Percentiles rank a stretch among this genome's conserved stretches.
These are phyloP conservation scores for Nycticryphes semicollaris DNA, from an alignment of 2,113 vertebrate species.

Conservation along the genomic window DNA sequence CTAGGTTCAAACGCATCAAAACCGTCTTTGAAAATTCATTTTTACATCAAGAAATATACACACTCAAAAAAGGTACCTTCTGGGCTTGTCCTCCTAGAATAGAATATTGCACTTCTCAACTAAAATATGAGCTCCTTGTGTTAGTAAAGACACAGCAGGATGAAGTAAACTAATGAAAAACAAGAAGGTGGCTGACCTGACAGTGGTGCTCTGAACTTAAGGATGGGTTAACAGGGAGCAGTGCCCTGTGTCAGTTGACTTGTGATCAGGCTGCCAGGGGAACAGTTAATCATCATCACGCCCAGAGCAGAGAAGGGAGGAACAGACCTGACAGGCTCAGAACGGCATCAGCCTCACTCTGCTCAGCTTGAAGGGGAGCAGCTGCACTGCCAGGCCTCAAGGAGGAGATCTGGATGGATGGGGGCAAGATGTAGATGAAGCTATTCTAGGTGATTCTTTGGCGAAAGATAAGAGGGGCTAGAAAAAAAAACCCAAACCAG, in stretches of 20 bases:
- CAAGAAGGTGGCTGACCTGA: background rate
- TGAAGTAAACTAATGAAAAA: background rate
- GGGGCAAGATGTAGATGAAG: background rate
- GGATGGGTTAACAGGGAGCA: background rate
- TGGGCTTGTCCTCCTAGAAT: conserved; percentile 11
- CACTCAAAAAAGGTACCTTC: background rate
- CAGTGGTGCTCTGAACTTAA: background rate
- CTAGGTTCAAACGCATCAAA: background rate
- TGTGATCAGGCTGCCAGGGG: background rate
- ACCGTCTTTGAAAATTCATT: background rate
- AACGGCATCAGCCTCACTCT: background rate
- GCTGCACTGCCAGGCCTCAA: background rate
- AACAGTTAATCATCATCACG: background rate
- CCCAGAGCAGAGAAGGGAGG: background rate
- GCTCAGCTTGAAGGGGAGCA: background rate
- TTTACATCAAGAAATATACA: background rate
- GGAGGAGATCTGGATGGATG: background rate
- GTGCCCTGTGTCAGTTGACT: background rate
- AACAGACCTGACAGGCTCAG: background rate
- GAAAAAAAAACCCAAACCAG: background rate
- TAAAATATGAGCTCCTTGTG: background rate
- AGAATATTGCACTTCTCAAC: background rate
- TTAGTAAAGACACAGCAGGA: background rate
- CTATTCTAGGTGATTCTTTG: background rate
- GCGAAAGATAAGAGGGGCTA: background rate